Base-by-base conservation (phyloP, 92 coral and sea anemone genomes). In the Montipora capitata region DNA sequence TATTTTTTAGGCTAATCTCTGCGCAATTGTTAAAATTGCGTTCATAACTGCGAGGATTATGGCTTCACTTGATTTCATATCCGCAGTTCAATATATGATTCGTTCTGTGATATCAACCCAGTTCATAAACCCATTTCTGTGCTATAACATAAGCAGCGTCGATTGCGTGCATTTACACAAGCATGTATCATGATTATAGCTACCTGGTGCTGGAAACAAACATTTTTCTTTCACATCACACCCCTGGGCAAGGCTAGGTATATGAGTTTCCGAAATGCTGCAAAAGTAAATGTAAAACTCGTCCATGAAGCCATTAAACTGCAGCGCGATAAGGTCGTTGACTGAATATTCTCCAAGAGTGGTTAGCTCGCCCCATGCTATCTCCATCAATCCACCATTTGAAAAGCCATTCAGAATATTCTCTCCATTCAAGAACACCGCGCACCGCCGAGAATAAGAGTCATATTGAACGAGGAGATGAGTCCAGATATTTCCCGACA, bases 261-360 rank as follows among this genome's bases (percentile, higher is more conserved):
- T 74, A 3, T 78, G 85, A 57, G 51, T 68, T 17, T 70, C 81
- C 49, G 93, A 85, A 52, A 90, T 59, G 14, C 81, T 75, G 74
- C 93, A 90, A 76, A 49, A 72, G 85, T 84, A 85, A 40, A 90
- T 52, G 59, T 84, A 90, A 42, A 90, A 70, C 69, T 90, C 90
- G 72, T 90, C 93, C 0, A 90, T 66, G 57, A 44, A 20, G 13
- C 93, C 93, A 7, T 64, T 10, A 15, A 85, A 11, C 35, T 84
- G n/a, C 0, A 79, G 54, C 43, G 61, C 78, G 12, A 56, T 52
- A 41, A 1, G 71, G 66, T 69, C 90, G 78, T 18, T 67, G 63
- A 76, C 13, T 51, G 64, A 12, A 16, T 71, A 73, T 74, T 74
- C 61, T 38, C 93, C 93, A 54, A 90, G 40, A 15, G 85, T 20